Evolutionary conservation across 2,113 vertebrate species (phyloP).

Genomic region (Gallinago jamesoni): DNA sequence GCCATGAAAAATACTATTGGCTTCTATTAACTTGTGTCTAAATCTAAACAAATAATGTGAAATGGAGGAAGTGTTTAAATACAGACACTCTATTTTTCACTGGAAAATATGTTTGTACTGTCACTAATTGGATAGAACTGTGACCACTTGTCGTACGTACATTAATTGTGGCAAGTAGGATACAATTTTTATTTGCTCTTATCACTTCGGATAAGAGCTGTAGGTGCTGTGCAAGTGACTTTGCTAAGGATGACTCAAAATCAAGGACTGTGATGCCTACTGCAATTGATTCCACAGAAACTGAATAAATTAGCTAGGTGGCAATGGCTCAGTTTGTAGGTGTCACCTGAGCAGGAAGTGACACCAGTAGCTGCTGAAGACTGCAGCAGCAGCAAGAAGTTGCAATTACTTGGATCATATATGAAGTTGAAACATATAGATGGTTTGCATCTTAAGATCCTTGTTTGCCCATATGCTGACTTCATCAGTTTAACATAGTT

Average conservation of each 20-base stretch:
- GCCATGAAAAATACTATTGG: neutral
- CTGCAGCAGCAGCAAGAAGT: neutral
- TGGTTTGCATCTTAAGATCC: neutral
- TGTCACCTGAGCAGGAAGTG: neutral
- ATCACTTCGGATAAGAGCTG: neutral
- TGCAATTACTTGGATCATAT: neutral
- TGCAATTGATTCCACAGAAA: neutral
- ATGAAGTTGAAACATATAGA: neutral
- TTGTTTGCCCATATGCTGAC: neutral
- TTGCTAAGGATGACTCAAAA: neutral
- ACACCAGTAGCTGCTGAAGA: neutral
- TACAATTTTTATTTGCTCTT: neutral
- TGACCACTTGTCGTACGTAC: neutral
- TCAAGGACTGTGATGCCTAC: neutral
- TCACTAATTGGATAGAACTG: neutral
- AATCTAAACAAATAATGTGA: neutral
- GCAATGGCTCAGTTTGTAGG: neutral
- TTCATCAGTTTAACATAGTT: neutral
- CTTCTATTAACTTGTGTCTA: neutral
- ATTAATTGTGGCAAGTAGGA: neutral
- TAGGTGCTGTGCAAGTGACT: neutral
- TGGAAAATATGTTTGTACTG: neutral
- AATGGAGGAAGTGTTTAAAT: neutral
- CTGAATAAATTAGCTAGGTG: neutral
- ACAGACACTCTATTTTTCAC: neutral